A percentile compares a stretch with the other conserved stretches of the same genome.
phyloP scores from a whole-genome alignment of 2,888 invertebrate species.

The Drosophila incognita region DNA sequence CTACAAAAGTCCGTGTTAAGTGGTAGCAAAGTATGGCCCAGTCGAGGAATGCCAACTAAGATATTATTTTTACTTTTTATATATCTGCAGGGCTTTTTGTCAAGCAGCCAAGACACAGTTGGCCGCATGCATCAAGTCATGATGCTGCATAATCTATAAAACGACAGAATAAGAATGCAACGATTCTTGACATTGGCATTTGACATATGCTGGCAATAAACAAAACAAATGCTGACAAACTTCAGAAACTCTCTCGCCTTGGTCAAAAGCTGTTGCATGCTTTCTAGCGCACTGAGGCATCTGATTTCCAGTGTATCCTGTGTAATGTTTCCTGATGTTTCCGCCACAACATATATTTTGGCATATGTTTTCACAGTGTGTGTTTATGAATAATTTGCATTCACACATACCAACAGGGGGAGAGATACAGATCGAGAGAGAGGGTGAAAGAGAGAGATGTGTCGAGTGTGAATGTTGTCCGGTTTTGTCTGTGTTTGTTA shows the following conservation, averaged over 20 bases:
- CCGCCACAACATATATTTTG: slow-evolving; percentile 15
- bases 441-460: background rate
- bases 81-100: slow-evolving; percentile 8
- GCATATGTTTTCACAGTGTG: background rate
- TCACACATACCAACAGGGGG: slow-evolving; percentile 6
- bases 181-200: slow-evolving; percentile 36
- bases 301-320: slow-evolving; percentile 63
- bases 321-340: slow-evolving; percentile 22
- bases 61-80: background rate
- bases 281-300: slow-evolving; percentile 64
- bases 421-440: background rate
- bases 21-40: background rate
- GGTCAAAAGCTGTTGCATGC: slow-evolving; percentile 68
- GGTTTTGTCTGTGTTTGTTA: slow-evolving; percentile 17
- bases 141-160: slow-evolving; percentile 13
- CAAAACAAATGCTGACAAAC: slow-evolving; percentile 54
- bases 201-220: slow-evolving; percentile 41
- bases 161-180: slow-evolving; percentile 4
- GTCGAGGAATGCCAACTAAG: background rate
- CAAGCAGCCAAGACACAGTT: slow-evolving; percentile 18
- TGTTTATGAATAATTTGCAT: slow-evolving; percentile 25
- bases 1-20: background rate
- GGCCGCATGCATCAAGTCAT: slow-evolving; percentile 1
- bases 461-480: slow-evolving; percentile 19
- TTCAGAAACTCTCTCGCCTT: slow-evolving; percentile 40